Evolutionary conservation across 2,113 vertebrate species (phyloP), one percentile per base, ranked within the genome.

Genomic region (Anser brachyrhynchus): DNA sequence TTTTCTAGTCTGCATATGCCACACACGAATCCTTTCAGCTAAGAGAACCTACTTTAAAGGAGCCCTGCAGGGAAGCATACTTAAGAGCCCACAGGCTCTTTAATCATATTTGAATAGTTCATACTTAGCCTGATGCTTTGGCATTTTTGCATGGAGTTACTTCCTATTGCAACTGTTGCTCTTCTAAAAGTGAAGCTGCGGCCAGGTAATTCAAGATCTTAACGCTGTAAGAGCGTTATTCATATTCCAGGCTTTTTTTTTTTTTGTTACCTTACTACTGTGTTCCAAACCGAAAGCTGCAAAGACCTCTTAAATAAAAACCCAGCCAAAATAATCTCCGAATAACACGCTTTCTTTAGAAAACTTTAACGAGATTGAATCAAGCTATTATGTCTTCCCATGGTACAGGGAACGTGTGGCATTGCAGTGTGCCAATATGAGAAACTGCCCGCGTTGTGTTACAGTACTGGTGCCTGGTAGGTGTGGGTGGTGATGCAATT

Each of bases 71-170:
- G 67, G 84, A 57, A 57, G 49, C 43, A 13, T 19, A 21, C 84
- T 87, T 75, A 22, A 89, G 73, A 95, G 75, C 55, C 55, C 51
- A 13, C 67, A 86, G 62, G 43, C 59, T 94, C 73, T 90, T 90
- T 62, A 85, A 35, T 19, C 85, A 12, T 58, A 29, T 84, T 70
- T 81, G 44, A 71, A 31, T 61, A 64, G 73, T 46, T 92, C 57
- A 80, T 84, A 9, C 90, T 87, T 71, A 66, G 49, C 62, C 58
- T 57, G 65, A 29, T 76, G 70, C 70, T 89, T 84, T 87, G 77
- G 35, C 29, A n/a, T 41, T 19, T 76, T 93, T 87, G 43, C 10
- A 4, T 54, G 62, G 65, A 77, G 8, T 89, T 80, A 57, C 18
- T 93, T 92, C 70, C 35, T 52, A 0, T 18, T 69, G 33, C 35